These are phyloP conservation scores for Liparis tanakae DNA, from an alignment of 2,797 vertebrate species.

Conservation along the genomic window DNA sequence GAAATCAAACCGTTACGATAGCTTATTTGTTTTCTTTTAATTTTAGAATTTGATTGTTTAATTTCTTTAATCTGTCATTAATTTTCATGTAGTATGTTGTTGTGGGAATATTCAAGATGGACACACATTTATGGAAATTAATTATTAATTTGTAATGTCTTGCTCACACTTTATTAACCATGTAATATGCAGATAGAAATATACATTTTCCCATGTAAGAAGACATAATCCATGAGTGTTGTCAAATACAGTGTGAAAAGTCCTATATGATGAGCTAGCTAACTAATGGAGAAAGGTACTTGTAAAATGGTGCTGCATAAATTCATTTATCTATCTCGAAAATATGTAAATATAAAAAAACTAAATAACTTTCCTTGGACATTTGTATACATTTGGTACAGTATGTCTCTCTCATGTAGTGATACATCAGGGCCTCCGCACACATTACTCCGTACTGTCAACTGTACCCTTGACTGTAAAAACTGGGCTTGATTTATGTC, in stretches of 20 bases:
- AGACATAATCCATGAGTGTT: neutral
- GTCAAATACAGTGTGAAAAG: neutral
- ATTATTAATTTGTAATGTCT: neutral
- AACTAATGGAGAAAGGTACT: neutral
- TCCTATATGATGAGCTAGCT: neutral
- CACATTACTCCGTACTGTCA: constrained; percentile 30
- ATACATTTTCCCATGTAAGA: neutral
- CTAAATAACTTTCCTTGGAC: neutral
- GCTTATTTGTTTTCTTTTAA: neutral
- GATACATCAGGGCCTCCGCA: constrained; percentile 9
- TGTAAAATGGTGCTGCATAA: neutral
- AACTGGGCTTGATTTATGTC: constrained; percentile 69
- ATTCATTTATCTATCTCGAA: neutral
- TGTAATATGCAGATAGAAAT: neutral
- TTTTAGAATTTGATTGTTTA: neutral
- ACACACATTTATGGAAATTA: neutral
- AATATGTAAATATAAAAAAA: neutral
- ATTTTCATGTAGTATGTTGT: neutral
- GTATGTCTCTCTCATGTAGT: constrained; percentile 2
- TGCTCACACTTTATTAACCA: neutral
- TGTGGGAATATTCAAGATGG: neutral
- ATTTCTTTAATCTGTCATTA: constrained; percentile 2
- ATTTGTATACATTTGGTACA: neutral
- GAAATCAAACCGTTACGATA: neutral
- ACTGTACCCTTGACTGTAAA: constrained; percentile 65